Conservation (phyloP, 2,113 vertebrate species). For the Rhinogobius similis region DNA sequence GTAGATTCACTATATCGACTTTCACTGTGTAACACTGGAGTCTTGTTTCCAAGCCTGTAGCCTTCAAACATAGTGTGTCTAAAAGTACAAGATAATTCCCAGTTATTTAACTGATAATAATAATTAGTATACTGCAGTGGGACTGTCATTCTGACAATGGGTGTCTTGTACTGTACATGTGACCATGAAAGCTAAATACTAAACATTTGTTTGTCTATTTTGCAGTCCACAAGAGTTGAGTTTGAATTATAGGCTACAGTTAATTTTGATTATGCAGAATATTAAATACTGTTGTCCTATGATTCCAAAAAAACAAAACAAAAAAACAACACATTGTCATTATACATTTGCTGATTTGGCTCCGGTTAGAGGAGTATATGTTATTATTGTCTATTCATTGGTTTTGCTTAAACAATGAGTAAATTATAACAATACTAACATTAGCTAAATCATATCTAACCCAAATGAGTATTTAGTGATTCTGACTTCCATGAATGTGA, state of each 20-base stretch:
- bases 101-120: neutral
- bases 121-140: too few relatives aligned
- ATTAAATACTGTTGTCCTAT: too few relatives aligned
- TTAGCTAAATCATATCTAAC: too few relatives aligned
- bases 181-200: neutral
- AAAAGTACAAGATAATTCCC: neutral
- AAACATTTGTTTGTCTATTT: constrained; percentile 38
- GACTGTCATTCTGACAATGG: neutral
- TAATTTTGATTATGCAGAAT: too few relatives aligned
- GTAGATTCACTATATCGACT: neutral
- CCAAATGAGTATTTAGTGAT: too few relatives aligned
- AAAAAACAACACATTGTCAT: too few relatives aligned
- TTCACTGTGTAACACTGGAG: neutral
- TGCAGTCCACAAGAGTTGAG: constrained; percentile 30
- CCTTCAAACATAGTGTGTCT: neutral
- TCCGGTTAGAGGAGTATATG: too few relatives aligned
- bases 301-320: too few relatives aligned
- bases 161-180: neutral
- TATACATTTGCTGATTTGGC: neutral
- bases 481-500: too few relatives aligned
- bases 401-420: too few relatives aligned
- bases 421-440: too few relatives aligned
- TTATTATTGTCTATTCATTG: too few relatives aligned
- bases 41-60: neutral
- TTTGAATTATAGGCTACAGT: neutral